Percentiles rank a stretch among this genome's conserved stretches.
phyloP scores from a whole-genome alignment of 2,113 vertebrate genomes.

The Corapipo altera region DNA sequence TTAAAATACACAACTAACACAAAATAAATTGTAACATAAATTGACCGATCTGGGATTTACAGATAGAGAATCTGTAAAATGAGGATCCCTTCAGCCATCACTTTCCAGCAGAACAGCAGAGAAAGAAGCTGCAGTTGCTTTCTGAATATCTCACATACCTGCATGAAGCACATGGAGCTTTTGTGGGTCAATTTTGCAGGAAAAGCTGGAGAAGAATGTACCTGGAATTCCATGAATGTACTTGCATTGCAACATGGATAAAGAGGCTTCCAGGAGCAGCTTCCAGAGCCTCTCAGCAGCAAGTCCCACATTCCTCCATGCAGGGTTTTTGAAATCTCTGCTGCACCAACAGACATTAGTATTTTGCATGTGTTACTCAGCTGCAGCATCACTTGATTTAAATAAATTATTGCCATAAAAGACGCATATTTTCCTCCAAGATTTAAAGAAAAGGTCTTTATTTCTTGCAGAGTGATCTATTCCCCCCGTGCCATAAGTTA shows the following conservation, averaged over 20 bases:
- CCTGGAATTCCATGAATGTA: constrained; percentile 25
- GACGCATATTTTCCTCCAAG: background rate
- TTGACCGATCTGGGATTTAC: background rate
- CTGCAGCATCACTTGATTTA: background rate
- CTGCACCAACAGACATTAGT: background rate
- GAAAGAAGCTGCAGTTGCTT: background rate
- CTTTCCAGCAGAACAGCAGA: background rate
- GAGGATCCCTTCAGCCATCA: background rate
- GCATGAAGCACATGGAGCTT: background rate
- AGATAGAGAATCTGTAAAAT: background rate
- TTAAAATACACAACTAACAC: background rate
- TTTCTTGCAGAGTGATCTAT: background rate
- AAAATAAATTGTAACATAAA: background rate
- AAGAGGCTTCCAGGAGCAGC: background rate
- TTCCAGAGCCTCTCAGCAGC: background rate
- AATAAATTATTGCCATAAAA: background rate
- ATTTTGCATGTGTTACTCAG: background rate
- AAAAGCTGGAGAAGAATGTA: constrained; percentile 27
- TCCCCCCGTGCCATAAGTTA: background rate
- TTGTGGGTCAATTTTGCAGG: background rate
- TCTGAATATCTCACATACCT: background rate
- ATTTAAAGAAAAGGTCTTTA: background rate
- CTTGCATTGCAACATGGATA: background rate
- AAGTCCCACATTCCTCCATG: background rate
- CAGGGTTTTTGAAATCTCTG: background rate